These are phyloP conservation scores for Rhynchopsitta pachyrhyncha DNA, from an alignment of 2,113 vertebrate genomes.

Conservation along the genomic window DNA sequence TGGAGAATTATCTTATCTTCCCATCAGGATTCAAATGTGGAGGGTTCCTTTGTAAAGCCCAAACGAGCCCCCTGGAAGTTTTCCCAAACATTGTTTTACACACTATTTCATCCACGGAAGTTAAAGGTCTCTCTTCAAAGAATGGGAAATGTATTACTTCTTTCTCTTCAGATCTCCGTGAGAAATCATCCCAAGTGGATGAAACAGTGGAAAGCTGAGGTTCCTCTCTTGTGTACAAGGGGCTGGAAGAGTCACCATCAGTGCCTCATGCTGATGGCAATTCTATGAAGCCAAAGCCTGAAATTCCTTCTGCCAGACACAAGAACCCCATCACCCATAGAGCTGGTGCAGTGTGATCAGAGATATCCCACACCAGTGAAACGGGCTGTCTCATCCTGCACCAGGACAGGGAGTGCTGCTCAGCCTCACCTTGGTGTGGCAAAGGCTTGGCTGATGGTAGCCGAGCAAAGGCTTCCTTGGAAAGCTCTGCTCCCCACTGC, in stretches of 20 bases:
- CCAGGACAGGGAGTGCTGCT: background rate
- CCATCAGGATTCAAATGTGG: background rate
- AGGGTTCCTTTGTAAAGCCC: constrained; percentile 50
- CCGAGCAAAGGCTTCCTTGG: background rate
- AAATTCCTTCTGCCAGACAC: background rate
- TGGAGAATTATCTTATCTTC: constrained; percentile 51
- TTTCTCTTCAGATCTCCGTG: background rate
- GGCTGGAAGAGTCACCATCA: background rate
- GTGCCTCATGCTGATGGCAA: accelerated
- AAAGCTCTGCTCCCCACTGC: background rate
- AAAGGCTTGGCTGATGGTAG: background rate
- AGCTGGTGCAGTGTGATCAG: background rate
- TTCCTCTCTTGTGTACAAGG: background rate
- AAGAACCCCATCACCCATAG: background rate
- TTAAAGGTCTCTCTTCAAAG: constrained; percentile 60
- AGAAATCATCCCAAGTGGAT: background rate
- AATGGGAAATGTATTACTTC: constrained; percentile 4
- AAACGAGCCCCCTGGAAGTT: constrained; percentile 53
- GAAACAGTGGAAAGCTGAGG: background rate
- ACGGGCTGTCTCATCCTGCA: background rate
- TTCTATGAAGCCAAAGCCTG: background rate
- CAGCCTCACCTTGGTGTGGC: background rate
- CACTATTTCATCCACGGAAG: constrained; percentile 48
- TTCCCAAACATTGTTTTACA: constrained; percentile 64
- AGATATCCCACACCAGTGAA: background rate